Base-by-base conservation (phyloP, 2,888 invertebrate species). In the Metacarcinus magister region DNA sequence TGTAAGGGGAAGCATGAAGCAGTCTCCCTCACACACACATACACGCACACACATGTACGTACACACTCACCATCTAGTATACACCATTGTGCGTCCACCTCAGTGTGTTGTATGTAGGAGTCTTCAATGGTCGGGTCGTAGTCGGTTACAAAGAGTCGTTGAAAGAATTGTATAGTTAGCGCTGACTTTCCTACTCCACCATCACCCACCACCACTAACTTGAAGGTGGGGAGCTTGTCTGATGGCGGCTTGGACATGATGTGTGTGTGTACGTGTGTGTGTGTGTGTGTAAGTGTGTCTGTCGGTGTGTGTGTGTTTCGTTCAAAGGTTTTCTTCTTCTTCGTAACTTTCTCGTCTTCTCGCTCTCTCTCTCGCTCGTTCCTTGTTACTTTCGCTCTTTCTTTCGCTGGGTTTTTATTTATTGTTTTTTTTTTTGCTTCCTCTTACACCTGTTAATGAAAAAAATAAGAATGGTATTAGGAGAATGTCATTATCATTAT, bases 91-190 rank as follows among this genome's bases (percentile, higher is more conserved):
- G 99, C 99, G 97, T 99, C 99, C 60, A 99, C 98, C 97, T 99
- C 99, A 0, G 99, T 99, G 97, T 99, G 99, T 97, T 99, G 99
- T 96, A 99, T 98, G 98, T 99, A 99, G 96, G 99, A 99, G 97
- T 99, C 99, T 98, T 99, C 99, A 97, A 99, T 99, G 32, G 99
- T 99, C 10, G 99, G 99, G 98, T 99, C 99, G 97, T 99, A 99
- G 97, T 99, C 99, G 0, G 99, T 99, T 97, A 99, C 99, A 97
- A 99, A 99, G 97, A 99, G 98, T 97, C 99, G 99, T 98, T 99
- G 99, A 98, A 99, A 99, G 98, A 99, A 99, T 98, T 99, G 99
- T 97, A 99, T 99, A n/a, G 99, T 99, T 97, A 99, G 98, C n/a
- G 99, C 99, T 97, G 99, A 99, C 98, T 99, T 99, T 97, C 99